Evolutionary conservation across 2,113 vertebrate species (phyloP), one percentile per base, ranked within the genome.

Genomic region (Campylorhamphus procurvoides): DNA sequence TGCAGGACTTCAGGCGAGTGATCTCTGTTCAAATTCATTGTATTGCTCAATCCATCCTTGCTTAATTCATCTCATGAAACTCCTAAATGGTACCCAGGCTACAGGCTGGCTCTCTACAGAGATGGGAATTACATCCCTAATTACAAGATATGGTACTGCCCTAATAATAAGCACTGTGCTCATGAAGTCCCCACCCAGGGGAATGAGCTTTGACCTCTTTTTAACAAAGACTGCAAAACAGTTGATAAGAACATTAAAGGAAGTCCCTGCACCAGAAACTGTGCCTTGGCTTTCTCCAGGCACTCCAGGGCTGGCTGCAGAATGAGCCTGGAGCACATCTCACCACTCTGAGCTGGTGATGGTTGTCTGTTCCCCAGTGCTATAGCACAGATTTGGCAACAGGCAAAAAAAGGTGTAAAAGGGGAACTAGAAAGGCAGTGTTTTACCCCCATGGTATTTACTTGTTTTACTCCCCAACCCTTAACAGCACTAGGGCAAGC

Each of bases 61-160:
- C 87, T 90, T 97, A 96, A 96, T 93, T 96, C 90, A 95, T 90
- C 93, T 96, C 79, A 64, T 90, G 91, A 76, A 95, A 84, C 53
- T 77, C 87, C 58, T 84, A 78, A 89, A 87, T 62, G 82, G 95
- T 23, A 89, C 72, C 84, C 63, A 89, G 92, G 93, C 86, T 78
- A 25, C 67, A 68, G 67, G 50, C 83, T 81, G 88, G 42, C 72
- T 90, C 92, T 96, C 94, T 71, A 64, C 85, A 94, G 93, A 92
- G 68, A 93, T 60, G 64, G 78, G 91, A 95, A 96, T 93, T 96
- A 91, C 91, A 95, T 93, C 92, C 88, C 92, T 90, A 95, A 94
- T 94, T 91, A 97, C 83, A 91, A 94, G 91, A 93, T 83, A 82
- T 27, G 49, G 83, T 93, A 64, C 66, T 91, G 80, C 94, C 90